Base-by-base conservation (phyloP, 2,888 invertebrate genomes). In the Cephus sareptanus region DNA sequence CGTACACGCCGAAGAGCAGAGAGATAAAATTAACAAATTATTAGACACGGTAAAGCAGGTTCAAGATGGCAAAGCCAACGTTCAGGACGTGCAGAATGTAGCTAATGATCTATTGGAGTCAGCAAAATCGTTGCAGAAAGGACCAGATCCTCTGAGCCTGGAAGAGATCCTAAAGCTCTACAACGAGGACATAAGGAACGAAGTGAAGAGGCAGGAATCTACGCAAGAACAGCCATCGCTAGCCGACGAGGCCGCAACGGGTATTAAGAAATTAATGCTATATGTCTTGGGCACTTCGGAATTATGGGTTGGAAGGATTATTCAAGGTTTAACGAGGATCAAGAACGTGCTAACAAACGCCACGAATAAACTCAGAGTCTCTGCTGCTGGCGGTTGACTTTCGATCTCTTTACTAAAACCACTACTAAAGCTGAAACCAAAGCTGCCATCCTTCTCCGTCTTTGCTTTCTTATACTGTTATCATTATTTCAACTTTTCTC, bases 1-100 rank as follows among this genome's bases (percentile, higher is more conserved):
- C 68, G 34, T 81, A 1, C 81, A 88, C 79, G 79, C 93, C 69
- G 92, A 93, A 68, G 93, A 93, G 31, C 94, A 94, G 84, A 90
- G 93, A 73, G 83, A 87, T 31, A 91, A 90, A 79, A 92, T 92
- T 69, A 89, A 90, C 73, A 89, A 92, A 78, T 86, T 92, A 1
- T 80, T 92, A 35, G 88, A 90, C 11, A 92, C 89, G 0, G 89
- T 91, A 4, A 90, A 84, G 37, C 78, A 87, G 78, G 89, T 90
- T 0, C 91, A 91, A 75, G 87, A 90, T 34, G 91, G 91, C n/a
- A 90, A 86, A 73, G 87, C 86, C 6, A 80, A 83, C n/a, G 85
- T 87, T 11, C 80, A 84, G 6, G 88, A 89, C 23, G 89, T 91
- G 0, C 87, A 87, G 34, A 87, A 85, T 69, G 86, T 83, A 1